Percentiles rank a stretch among this genome's conserved stretches.
Conservation (phyloP, 2,113 vertebrate species). For the Pardalotus punctatus region DNA sequence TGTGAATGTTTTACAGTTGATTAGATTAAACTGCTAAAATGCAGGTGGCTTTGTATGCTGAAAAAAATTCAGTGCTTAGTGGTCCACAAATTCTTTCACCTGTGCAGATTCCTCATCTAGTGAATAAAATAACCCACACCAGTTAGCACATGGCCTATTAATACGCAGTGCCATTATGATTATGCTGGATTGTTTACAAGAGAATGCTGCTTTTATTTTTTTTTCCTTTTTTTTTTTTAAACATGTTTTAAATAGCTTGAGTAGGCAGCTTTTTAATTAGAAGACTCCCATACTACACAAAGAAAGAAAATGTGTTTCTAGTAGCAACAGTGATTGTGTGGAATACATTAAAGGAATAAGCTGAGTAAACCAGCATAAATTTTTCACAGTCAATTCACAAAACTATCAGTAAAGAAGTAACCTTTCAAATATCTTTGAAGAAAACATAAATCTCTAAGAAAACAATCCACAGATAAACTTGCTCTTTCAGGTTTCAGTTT, state of each 20-base stretch:
- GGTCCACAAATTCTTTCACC: constrained; percentile 1
- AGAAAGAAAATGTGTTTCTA: background rate
- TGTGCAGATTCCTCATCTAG: background rate
- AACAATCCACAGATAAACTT: background rate
- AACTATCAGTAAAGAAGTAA: background rate
- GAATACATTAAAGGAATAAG: background rate
- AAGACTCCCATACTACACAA: background rate
- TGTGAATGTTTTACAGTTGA: constrained; percentile 25
- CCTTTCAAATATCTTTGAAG: background rate
- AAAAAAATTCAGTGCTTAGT: background rate
- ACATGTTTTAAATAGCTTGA: background rate
- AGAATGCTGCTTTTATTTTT: background rate
- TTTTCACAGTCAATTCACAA: constrained; percentile 4
- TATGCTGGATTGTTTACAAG: background rate
- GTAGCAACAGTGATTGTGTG: background rate
- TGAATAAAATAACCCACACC: background rate
- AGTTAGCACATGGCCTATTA: background rate
- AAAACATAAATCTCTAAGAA: background rate
- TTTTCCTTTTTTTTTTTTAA: accelerated
- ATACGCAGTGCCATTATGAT: background rate
- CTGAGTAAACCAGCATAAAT: background rate
- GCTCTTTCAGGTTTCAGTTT: background rate
- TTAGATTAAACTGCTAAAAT: constrained; percentile 3
- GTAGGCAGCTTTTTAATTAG: background rate
- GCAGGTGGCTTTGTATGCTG: background rate